Base-by-base conservation (phyloP, 1,140 invertebrate genomes). In the Sarcophaga bullata region DNA sequence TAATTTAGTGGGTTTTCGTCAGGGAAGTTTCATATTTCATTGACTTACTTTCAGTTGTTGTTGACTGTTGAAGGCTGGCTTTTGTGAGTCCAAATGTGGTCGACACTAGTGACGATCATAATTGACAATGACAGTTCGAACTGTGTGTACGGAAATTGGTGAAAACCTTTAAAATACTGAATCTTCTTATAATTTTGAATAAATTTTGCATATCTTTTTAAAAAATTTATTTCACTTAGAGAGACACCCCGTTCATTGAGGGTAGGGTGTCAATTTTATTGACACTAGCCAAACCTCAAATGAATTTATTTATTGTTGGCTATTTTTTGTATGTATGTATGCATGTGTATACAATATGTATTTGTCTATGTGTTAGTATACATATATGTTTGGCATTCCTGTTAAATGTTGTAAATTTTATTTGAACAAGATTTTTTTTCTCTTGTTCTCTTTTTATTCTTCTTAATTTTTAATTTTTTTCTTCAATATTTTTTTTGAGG, bases 321-420 rank as follows among this genome's bases (percentile, higher is more conserved):
- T 37, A 37, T 37, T 37, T 37, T 37, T 2, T 37, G 25, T 37
- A 37, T 37, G 4, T 37, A 37, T 4, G 4, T 37, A 37, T 37
- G 25, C 4, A 37, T 37, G 25, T 37, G 25, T 37, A 37, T 37
- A 37, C 4, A 37, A n/a, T 8, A 68, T 19, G 9, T 68, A 25
- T 7, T 68, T 68, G 3, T 62, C 7, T 62, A 7, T 62, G 25
- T 1, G 25, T n/a, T n/a, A n/a, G n/a, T n/a, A n/a, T n/a, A n/a
- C n/a, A n/a, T 62, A n/a, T 17, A 5, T 62, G 0, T 62, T 62
- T n/a, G 13, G 15, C 7, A 37, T 37, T n/a, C 54, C 15, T 58
- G 62, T 25, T n/a, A 25, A 68, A 19, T 68, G 62, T 68, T 68
- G 62, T 68, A 68, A 68, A 68, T 68, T 68, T 68, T 68, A 68